Conservation (phyloP, 2,113 vertebrate genomes). For the Talpa occidentalis region DNA sequence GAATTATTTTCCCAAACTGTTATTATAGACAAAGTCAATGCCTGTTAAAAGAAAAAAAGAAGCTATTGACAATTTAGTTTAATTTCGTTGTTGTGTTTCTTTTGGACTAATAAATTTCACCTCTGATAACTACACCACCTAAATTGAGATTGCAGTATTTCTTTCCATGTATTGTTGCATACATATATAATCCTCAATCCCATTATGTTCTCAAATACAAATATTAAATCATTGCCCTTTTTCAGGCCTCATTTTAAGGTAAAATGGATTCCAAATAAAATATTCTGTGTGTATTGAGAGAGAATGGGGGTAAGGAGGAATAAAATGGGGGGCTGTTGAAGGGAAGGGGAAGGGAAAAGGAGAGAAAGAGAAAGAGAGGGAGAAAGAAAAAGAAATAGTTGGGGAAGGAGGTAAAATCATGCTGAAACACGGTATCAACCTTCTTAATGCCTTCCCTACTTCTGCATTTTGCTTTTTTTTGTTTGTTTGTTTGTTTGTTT, state of each 20-base stretch:
- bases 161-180: not conserved
- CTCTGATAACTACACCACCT: not conserved
- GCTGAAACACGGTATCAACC: not conserved
- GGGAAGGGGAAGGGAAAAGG: too few relatives aligned
- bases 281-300: not conserved
- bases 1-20: not conserved
- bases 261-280: not conserved
- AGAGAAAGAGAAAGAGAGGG: not conserved
- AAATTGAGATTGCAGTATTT: not conserved
- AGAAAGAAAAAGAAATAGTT: too few relatives aligned
- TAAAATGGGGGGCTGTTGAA: too few relatives aligned
- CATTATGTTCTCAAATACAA: not conserved
- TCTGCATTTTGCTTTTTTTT: not conserved
- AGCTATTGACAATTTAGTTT: not conserved
- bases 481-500: too few relatives aligned
- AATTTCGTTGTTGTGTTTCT: not conserved
- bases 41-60: not conserved
- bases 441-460: not conserved
- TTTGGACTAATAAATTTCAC: not conserved
- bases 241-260: constrained; percentile 18
- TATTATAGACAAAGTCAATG: not conserved
- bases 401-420: not conserved
- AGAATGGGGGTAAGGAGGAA: not conserved
- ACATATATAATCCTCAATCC: not conserved
- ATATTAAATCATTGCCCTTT: not conserved